Evolutionary conservation across 2,797 vertebrate species (phyloP), one percentile per base, ranked within the genome.

Genomic region (Mustela erminea): DNA sequence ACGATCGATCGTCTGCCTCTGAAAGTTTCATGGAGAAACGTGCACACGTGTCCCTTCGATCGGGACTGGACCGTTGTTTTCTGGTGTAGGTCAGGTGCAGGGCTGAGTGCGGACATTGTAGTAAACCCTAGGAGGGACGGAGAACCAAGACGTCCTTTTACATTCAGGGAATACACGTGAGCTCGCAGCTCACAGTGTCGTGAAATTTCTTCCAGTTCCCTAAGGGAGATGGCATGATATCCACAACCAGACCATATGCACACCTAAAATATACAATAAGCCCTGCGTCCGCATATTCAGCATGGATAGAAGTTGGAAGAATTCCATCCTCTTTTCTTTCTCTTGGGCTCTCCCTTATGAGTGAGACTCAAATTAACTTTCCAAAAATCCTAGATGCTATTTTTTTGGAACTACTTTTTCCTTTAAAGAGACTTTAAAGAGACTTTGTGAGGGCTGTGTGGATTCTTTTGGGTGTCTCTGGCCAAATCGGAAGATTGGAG

Each of bases 381-480:
- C 41, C n/a, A 46, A 58, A 94, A 54, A n/a, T 41, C 70, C 23
- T 18, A 72, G 21, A 32, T 83, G 78, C 25, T 72, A 75, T 87
- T 84, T 85, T 85, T 85, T 85, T 74, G 29, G 18, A 78, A 78
- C 58, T 54, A 17, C 7, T n/a, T 84, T 96, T 66, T 68, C 38
- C 32, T 89, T 96, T 81, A 15, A 87, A 75, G 23, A 81, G 5
- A 64, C 25, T 86, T 96, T 81, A 14, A 87, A 80, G 23, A 81
- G 5, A 70, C 62, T 25, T 41, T 58, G 23, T 80, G 54, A 52
- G 62, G 35, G 12, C 27, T 90, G 38, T 35, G 10, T 49, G 52
- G 27, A 29, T 68, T 27, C 29, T 32, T 80, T 92, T 66, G 60
- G 62, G 25, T 91, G 8, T 86, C 25, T 90, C 62, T 46, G 32